Conservation (phyloP, 2,797 vertebrate genomes). For the Sarcoramphus papa region DNA sequence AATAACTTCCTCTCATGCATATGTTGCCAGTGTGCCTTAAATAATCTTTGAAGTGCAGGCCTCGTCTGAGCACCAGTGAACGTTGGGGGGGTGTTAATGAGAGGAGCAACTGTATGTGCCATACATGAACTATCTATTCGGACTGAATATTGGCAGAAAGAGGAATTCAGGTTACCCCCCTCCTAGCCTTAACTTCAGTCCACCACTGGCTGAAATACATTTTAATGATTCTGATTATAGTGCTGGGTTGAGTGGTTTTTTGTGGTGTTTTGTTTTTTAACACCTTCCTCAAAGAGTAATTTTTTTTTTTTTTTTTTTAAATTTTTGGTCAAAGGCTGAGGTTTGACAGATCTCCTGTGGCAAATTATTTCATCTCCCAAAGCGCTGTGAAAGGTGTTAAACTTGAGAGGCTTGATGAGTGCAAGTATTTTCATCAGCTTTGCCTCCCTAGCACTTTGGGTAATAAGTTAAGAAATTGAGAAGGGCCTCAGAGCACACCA, state of each 20-base stretch:
- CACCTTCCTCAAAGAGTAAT: neutral
- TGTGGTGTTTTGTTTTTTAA: no score
- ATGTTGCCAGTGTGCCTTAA: neutral
- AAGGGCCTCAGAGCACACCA: no score
- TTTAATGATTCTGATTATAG: neutral
- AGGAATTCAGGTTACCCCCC: neutral
- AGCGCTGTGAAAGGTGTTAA: neutral
- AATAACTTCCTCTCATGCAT: neutral
- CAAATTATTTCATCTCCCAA: neutral
- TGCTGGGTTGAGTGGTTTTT: neutral
- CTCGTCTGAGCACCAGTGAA: neutral
- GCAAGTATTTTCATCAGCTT: neutral
- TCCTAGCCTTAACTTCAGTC: neutral
- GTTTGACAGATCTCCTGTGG: neutral
- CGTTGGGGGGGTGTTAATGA: accelerated
- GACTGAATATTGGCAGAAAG: neutral
- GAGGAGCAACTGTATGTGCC: neutral
- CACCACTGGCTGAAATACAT: neutral
- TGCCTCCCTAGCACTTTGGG: neutral
- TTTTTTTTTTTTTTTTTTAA: neutral
- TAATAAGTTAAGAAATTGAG: neutral
- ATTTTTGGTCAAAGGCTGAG: neutral
- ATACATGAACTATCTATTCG: accelerated
- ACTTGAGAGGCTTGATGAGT: neutral
- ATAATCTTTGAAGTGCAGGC: neutral